phyloP scores from a whole-genome alignment of 1,140 invertebrate genomes.

The Hermetia illucens region DNA sequence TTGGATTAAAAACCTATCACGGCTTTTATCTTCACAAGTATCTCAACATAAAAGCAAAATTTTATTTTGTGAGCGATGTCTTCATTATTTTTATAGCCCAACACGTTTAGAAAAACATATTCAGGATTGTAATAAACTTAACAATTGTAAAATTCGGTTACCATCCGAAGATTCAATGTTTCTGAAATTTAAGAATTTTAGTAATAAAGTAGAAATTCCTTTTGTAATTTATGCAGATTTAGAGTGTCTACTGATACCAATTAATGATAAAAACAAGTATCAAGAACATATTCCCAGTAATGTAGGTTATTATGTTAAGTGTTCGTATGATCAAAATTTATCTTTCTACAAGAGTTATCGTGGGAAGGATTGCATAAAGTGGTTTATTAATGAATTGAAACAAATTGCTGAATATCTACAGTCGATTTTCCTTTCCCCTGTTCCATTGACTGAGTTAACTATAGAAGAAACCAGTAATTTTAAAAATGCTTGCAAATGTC shows the following conservation, averaged over 20 bases:
- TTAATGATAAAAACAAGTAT: conserved; percentile 2
- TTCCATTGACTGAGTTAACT: too few relatives aligned
- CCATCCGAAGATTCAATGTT: conserved; percentile 9
- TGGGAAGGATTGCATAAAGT: too few relatives aligned
- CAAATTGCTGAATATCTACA: too few relatives aligned
- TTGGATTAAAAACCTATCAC: conserved; percentile 10
- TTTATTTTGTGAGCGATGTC: conserved; percentile 15
- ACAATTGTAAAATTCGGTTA: conserved; percentile 11
- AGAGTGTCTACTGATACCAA: conserved; percentile 17
- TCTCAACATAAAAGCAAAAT: conserved; percentile 10
- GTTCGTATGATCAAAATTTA: conserved; percentile 8
- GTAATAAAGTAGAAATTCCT: conserved; percentile 15
- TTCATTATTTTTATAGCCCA: conserved; percentile 11
- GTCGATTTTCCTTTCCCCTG: too few relatives aligned
- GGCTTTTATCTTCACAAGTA: conserved; percentile 12
- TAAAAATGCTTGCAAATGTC: too few relatives aligned
- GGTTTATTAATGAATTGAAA: too few relatives aligned
- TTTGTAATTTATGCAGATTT: conserved; percentile 25
- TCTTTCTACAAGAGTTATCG: too few relatives aligned
- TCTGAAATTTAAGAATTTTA: conserved; percentile 17
- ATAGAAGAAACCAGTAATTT: too few relatives aligned
- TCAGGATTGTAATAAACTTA: conserved; percentile 9
- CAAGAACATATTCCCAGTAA: conserved; percentile 5
- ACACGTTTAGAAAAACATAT: conserved; percentile 12
- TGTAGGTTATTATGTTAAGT: conserved; percentile 7